Evolutionary conservation across 2,888 invertebrate species (phyloP), one percentile per base, ranked within the genome.

Genomic region (Cynaeus angustus): DNA sequence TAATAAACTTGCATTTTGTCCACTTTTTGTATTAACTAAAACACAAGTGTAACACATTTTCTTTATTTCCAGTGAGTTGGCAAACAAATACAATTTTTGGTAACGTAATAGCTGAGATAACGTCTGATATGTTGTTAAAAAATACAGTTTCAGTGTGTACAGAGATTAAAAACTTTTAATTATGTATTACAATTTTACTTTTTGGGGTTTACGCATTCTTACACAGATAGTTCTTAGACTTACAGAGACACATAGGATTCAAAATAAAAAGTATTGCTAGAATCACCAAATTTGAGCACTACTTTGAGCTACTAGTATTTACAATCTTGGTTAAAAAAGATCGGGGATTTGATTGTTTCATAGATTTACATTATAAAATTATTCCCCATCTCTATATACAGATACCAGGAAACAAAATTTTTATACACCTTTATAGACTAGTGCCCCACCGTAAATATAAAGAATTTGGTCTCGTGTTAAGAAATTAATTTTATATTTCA

Each of bases 211-310:
- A 45, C 59, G 59, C 28, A 43, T 45, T 48, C 2, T 38, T 59
- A 45, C 43, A 59, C 21, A 33, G 5, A 61, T 61, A 48, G 16
- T 10, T 45, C 45, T 37, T 61, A 46, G 12, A 53, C 13, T 41
- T 53, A 64, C 64, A 52, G 41, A 64, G 41, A 64, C 41, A 46
- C 41, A 43, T 12, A 46, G 53, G 14, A 48, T 38, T n/a, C 30
- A 14, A 48, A 65, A 13, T 13, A 45, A 48, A 56, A 66, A 14
- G 13, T 66, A 66, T 56, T 66, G 66, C 56, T 55, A 48, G 13
- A 55, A 37, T 65, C 43, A 38, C 52, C 46, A 55, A 66, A 56
- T 56, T 66, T 66, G 66, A 66, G 66, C 66, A 66, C 66, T 66
- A 66, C 66, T 45, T 65, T 56, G 66, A 64, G 64, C 53, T 52